Percentiles rank a stretch among this genome's conserved stretches.
Conservation (phyloP, 2,888 invertebrate genomes). For the Oscheius sp. region DNA sequence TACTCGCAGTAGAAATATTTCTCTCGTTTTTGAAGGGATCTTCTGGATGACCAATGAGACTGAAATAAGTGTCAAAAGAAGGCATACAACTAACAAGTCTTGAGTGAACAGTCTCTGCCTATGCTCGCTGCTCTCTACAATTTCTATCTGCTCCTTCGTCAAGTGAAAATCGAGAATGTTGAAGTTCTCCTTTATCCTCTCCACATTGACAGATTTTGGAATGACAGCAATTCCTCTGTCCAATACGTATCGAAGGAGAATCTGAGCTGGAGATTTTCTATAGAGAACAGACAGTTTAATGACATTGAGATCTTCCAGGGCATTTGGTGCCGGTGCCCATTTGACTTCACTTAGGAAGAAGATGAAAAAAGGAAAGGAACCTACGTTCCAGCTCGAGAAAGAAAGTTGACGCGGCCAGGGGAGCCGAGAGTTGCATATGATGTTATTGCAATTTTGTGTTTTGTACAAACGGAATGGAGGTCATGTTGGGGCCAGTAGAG, state of each 20-base stretch:
- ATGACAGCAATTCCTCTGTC: conserved; percentile 35
- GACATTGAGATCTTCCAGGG: conserved; percentile 37
- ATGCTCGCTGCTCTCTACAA: not conserved
- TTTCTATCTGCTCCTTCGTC: not conserved
- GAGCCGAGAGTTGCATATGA: conserved; percentile 71
- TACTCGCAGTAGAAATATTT: too few relatives aligned
- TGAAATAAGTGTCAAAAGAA: too few relatives aligned
- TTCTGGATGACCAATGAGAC: conserved; percentile 54
- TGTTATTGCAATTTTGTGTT: conserved; percentile 76
- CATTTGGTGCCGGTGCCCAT: conserved; percentile 27
- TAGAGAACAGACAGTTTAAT: conserved; percentile 31
- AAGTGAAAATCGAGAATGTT: conserved; percentile 33
- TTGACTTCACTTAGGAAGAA: conserved; percentile 9
- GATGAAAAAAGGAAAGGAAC: not conserved
- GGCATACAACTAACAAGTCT: conserved; percentile 48
- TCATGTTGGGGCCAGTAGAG: conserved; percentile 81
- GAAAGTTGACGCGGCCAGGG: conserved; percentile 62
- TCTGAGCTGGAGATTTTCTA: conserved; percentile 39
- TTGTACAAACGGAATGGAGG: conserved; percentile 75
- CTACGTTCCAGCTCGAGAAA: conserved; percentile 37
- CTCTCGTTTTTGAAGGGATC: conserved; percentile 42
- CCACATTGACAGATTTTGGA: conserved; percentile 31
- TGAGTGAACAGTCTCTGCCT: conserved; percentile 30
- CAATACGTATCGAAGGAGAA: conserved; percentile 15
- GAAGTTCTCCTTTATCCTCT: conserved; percentile 39